Evolutionary conservation across 2,888 invertebrate genomes (phyloP).

Genomic region (Endotricha flammealis): DNA sequence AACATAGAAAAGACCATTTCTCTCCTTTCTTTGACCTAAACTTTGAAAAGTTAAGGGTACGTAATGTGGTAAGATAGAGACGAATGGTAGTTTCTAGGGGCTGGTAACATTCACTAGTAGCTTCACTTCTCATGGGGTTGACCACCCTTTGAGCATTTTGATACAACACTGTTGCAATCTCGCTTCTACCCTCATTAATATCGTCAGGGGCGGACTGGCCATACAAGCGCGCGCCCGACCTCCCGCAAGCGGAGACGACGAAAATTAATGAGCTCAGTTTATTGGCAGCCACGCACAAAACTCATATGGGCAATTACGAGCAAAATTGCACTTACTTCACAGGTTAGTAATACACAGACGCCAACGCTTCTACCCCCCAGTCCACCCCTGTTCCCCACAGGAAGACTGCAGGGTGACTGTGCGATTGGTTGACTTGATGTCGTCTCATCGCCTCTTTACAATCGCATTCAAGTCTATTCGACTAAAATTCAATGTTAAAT

Average conservation of each 20-base stretch:
- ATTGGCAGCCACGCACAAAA: slow-evolving; percentile 79
- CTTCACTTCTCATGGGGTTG: slow-evolving; percentile 62
- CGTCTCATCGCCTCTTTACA: slow-evolving; percentile 45
- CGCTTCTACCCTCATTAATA: slow-evolving; percentile 79
- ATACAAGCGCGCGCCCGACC: slow-evolving; percentile 77
- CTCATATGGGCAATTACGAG: slow-evolving; percentile 78
- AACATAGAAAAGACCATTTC: slow-evolving; percentile 35
- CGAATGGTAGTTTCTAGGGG: slow-evolving; percentile 37
- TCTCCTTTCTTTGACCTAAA: no score
- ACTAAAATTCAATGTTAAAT: slow-evolving; percentile 25
- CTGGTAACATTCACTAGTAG: slow-evolving; percentile 63
- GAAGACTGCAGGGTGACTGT: slow-evolving; percentile 74
- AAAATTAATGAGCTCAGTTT: slow-evolving; percentile 79
- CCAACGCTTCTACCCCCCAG: slow-evolving; percentile 74
- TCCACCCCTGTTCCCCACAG: slow-evolving; percentile 76
- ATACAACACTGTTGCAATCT: slow-evolving; percentile 72
- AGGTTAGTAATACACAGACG: slow-evolving; percentile 75
- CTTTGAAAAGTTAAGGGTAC: no score
- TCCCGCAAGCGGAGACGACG: slow-evolving; percentile 77
- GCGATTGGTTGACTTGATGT: slow-evolving; percentile 61
- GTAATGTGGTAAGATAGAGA: slow-evolving; percentile 16
- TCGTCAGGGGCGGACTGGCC: slow-evolving; percentile 80
- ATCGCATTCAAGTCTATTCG: slow-evolving; percentile 60
- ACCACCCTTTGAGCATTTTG: slow-evolving; percentile 64
- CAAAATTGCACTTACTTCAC: slow-evolving; percentile 79